These are phyloP conservation scores for Yoshiicerus persimilis DNA, from an alignment of 1,140 invertebrate species.

Conservation along the genomic window DNA sequence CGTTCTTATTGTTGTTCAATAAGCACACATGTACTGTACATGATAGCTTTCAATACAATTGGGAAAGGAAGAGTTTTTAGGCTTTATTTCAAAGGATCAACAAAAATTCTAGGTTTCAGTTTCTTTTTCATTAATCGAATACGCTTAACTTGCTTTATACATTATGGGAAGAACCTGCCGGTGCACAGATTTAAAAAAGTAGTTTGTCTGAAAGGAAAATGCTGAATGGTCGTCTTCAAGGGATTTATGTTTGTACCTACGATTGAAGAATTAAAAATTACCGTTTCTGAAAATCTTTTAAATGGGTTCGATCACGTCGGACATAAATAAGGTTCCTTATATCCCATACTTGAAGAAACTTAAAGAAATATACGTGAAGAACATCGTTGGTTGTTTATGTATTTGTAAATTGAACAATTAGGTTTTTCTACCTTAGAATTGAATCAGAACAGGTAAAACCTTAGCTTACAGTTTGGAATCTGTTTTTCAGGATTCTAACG, in stretches of 20 bases:
- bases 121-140: not conserved
- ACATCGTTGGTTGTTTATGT: too few relatives aligned
- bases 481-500: too few relatives aligned
- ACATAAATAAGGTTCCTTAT: not conserved
- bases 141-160: not conserved
- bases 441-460: too few relatives aligned
- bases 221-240: not conserved
- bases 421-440: too few relatives aligned
- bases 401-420: too few relatives aligned
- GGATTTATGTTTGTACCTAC: not conserved
- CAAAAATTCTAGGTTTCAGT: not conserved
- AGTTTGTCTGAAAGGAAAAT: not conserved
- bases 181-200: not conserved
- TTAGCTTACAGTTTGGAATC: too few relatives aligned
- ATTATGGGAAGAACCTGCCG: not conserved
- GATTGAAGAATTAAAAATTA: not conserved
- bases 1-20: not conserved
- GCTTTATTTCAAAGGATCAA: not conserved
- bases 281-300: not conserved
- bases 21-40: not conserved
- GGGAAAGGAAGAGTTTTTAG: not conserved
- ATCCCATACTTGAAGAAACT: too few relatives aligned
- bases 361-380: too few relatives aligned
- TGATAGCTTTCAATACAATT: not conserved
- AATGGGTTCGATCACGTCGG: not conserved